A percentile compares a stretch with the other conserved stretches of the same genome.
Conservation (phyloP, 2,113 vertebrate species). For the Geococcyx californianus region DNA sequence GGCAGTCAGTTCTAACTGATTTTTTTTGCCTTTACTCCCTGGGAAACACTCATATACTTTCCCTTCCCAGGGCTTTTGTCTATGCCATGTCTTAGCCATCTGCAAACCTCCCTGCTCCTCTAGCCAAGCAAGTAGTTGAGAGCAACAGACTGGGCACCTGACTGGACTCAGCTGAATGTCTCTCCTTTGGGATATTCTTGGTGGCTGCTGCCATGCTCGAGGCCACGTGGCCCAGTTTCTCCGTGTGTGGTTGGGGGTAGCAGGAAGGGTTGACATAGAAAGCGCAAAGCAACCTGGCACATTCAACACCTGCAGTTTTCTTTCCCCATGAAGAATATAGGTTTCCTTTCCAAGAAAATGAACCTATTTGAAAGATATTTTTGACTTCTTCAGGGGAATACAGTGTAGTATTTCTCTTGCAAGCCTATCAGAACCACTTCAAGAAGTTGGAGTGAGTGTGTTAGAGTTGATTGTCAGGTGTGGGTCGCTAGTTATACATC, state of each 20-base stretch:
- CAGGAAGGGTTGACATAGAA: neutral
- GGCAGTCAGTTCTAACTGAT: neutral
- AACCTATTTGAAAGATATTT: neutral
- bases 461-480: slow-evolving; percentile 28
- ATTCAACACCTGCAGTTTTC: neutral
- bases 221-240: neutral
- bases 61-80: neutral
- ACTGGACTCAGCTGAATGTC: neutral
- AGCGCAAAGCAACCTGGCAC: neutral
- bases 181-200: neutral
- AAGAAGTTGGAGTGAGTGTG: neutral
- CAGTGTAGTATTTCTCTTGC: neutral
- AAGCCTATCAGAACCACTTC: neutral
- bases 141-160: neutral
- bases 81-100: neutral
- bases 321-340: neutral
- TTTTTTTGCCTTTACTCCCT: neutral
- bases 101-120: neutral
- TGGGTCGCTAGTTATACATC: neutral
- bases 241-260: neutral
- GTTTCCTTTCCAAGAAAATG: neutral
- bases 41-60: neutral
- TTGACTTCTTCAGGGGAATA: neutral
- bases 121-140: neutral
- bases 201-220: neutral